Percentiles rank a stretch among this genome's conserved stretches.
Evolutionary conservation across 1,140 invertebrate species (phyloP).

Genomic region (Aphaenogaster ashmeadi): DNA sequence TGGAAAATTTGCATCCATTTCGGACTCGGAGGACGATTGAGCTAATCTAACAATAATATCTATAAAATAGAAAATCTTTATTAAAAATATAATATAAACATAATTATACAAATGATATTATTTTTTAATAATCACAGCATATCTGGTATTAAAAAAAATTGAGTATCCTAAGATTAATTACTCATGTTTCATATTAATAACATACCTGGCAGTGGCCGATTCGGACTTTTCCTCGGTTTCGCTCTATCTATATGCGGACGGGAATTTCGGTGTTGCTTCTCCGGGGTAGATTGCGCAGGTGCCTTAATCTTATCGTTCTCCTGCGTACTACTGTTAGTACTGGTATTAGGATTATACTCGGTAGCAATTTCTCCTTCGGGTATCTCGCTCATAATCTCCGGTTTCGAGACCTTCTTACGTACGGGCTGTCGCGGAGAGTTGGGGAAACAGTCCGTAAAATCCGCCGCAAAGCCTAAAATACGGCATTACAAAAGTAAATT

Average conservation of each 20-base stretch:
- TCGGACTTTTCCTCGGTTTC: slow-evolving; percentile 87
- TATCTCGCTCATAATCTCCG: slow-evolving; percentile 67
- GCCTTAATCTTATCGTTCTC: slow-evolving; percentile 74
- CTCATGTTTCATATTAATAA: neutral
- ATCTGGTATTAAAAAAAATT: neutral
- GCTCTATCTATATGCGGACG: slow-evolving; percentile 86
- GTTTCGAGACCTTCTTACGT: slow-evolving; percentile 78
- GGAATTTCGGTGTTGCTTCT: slow-evolving; percentile 74
- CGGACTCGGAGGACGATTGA: slow-evolving; percentile 83
- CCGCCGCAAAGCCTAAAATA: slow-evolving; percentile 87
- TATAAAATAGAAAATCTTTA: slow-evolving; percentile 57
- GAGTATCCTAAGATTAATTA: neutral
- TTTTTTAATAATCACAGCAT: slow-evolving; percentile 12
- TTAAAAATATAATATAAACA: neutral
- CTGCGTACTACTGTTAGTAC: slow-evolving; percentile 38
- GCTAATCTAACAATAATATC: slow-evolving; percentile 81
- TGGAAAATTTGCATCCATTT: slow-evolving; percentile 74
- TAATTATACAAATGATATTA: slow-evolving; percentile 26
- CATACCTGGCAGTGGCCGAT: slow-evolving; percentile 86
- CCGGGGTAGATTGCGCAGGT: slow-evolving; percentile 67
- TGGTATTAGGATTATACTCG: slow-evolving; percentile 54
- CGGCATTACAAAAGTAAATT: slow-evolving; percentile 21
- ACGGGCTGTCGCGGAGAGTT: slow-evolving; percentile 82
- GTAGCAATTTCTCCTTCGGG: slow-evolving; percentile 63
- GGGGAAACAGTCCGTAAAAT: slow-evolving; percentile 86